Evolutionary conservation across 2,888 invertebrate genomes (phyloP), one percentile per base, ranked within the genome.

Genomic region (Pegoplata infirma): DNA sequence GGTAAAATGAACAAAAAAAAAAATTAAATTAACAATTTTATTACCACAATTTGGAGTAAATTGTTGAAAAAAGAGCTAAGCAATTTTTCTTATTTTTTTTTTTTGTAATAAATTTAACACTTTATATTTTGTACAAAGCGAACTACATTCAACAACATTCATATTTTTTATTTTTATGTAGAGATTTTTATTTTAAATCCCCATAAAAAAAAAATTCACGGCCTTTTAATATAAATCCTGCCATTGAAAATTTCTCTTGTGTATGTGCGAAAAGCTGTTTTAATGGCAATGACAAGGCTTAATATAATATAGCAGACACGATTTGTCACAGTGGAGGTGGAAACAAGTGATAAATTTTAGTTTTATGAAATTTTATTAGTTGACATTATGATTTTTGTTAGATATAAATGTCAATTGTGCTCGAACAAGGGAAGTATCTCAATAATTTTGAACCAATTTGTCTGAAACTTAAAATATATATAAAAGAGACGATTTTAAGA

Each of bases 191-290:
- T 8, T n/a, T 66, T 21, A 56, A 71, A 71, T 67, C 46, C 56
- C 66, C 61, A 61, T 79, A 59, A 59, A 79, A n/a, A n/a, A n/a
- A n/a, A 67, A 71, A 71, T 72, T 72, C 71, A 76, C 64, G 71
- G 63, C 71, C 71, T 71, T 76, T 71, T 14, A 49, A 44, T 76
- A 67, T 68, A 51, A 59, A 59, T 53, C 47, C 55, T 75, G 75
- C 49, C 75, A 75, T 75, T 75, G 75, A 68, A 69, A 69, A 14
- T 23, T 49, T 61, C 53, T 46, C 44, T 23, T 17, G 21, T 19
- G n/a, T 23, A n/a, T 63, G 67, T 74, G 36, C 55, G 55, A 68
- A 75, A 68, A 73, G 19, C 28, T 7, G 58, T 66, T 58, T 64
- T 55, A 71, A 63, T 75, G 71, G 67, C 71, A 79, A 79, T 61